phyloP scores from a whole-genome alignment of 2,888 invertebrate species.

The Lepidonotus clava region DNA sequence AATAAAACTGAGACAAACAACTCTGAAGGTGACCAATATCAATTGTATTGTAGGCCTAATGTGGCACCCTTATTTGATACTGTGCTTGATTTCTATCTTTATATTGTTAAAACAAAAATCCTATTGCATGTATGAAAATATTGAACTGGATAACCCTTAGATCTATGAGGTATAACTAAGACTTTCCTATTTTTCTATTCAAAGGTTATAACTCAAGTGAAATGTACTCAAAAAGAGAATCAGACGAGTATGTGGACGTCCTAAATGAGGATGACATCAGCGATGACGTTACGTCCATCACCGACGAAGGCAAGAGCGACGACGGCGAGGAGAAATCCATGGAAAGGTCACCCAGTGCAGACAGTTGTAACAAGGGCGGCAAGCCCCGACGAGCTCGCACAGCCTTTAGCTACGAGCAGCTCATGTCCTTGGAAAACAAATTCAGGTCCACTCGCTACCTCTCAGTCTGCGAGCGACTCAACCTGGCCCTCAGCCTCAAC shows the following conservation, averaged over 20 bases:
- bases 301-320: slow-evolving; percentile 41
- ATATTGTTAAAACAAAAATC: no score
- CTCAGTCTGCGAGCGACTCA: slow-evolving; percentile 97
- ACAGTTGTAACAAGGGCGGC: slow-evolving; percentile 51
- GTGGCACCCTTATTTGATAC: no score
- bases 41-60: no score
- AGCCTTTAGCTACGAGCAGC: slow-evolving; percentile 98
- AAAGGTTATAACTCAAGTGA: no score
- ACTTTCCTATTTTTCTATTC: no score
- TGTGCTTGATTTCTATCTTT: no score
- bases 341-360: slow-evolving; percentile 19
- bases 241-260: slow-evolving; percentile 45
- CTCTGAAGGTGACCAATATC: no score
- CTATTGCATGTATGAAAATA: no score
- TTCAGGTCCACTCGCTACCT: slow-evolving; percentile 97
- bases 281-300: slow-evolving; percentile 42
- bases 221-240: neutral
- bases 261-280: slow-evolving; percentile 37
- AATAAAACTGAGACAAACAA: no score
- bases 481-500: slow-evolving; percentile 95
- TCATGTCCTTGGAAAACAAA: slow-evolving; percentile 98
- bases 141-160: no score
- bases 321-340: slow-evolving; percentile 6
- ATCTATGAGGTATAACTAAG: no score
- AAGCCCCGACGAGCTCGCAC: slow-evolving; percentile 95